Conservation (phyloP, 2,888 invertebrate species). For the Hesperia comma region DNA sequence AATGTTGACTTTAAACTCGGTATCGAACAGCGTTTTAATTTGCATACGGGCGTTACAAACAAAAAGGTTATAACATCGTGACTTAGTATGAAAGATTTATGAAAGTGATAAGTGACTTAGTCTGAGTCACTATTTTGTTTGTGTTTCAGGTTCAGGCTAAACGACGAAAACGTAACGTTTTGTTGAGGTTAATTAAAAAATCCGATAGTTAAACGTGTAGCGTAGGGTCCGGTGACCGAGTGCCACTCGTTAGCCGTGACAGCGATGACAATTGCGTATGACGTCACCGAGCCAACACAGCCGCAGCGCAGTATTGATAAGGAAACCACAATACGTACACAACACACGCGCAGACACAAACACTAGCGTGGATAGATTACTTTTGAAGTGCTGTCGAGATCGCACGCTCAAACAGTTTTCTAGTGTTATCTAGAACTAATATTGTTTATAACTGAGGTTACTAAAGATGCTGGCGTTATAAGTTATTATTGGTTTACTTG, state of each 20-base stretch:
- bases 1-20: neutral
- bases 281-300: slow-evolving; percentile 67
- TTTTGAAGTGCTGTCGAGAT: slow-evolving; percentile 52
- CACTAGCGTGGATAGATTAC: slow-evolving; percentile 61
- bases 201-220: slow-evolving; percentile 18
- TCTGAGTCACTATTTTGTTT: neutral
- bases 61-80: neutral
- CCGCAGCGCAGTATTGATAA: slow-evolving; percentile 55
- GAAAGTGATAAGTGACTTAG: neutral
- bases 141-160: neutral
- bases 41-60: neutral
- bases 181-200: slow-evolving; percentile 27
- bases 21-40: slow-evolving; percentile 4
- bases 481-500: neutral
- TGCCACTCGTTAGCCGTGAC: slow-evolving; percentile 74
- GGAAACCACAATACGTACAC: slow-evolving; percentile 62
- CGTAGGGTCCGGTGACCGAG: slow-evolving; percentile 60
- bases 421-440: slow-evolving; percentile 24
- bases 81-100: neutral
- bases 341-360: slow-evolving; percentile 35
- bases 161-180: neutral
- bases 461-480: neutral
- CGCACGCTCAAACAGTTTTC: slow-evolving; percentile 51
- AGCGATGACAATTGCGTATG: slow-evolving; percentile 77
- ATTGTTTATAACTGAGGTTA: slow-evolving; percentile 12